phyloP scores from a whole-genome alignment of 2,113 vertebrate species.

The Illadopsis cleaveri region DNA sequence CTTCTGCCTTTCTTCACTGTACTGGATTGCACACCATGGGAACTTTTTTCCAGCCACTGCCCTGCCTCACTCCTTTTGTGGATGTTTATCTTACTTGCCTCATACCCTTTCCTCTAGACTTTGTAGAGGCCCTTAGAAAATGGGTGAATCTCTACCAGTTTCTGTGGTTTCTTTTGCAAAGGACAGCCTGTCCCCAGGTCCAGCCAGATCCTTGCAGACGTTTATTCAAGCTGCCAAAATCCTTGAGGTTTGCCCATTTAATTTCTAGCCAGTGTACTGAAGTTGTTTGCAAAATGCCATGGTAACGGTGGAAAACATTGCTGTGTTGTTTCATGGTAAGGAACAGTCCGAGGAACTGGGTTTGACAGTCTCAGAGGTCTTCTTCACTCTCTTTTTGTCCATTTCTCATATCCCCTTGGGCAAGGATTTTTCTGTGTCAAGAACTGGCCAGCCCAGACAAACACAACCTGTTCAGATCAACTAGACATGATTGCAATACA shows the following conservation, averaged over 20 bases:
- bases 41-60: neutral
- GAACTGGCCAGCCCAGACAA: neutral
- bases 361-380: neutral
- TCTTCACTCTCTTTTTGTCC: neutral
- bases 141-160: neutral
- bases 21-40: neutral
- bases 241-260: constrained; percentile 15
- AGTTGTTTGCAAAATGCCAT: constrained; percentile 8
- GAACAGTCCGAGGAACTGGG: neutral
- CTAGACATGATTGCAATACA: neutral
- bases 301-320: constrained; percentile 15
- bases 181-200: neutral
- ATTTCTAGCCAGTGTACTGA: neutral
- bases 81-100: neutral
- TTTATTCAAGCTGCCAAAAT: constrained; percentile 41
- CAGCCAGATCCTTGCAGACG: neutral
- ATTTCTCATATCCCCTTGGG: neutral
- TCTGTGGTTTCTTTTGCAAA: constrained; percentile 37
- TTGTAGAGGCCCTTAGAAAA: neutral
- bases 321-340: neutral
- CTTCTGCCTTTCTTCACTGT: neutral
- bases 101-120: neutral
- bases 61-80: neutral
- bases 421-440: neutral
- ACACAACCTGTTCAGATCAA: neutral